Evolutionary conservation across 2,888 invertebrate species (phyloP).

Genomic region (Gymnocheta viridis): DNA sequence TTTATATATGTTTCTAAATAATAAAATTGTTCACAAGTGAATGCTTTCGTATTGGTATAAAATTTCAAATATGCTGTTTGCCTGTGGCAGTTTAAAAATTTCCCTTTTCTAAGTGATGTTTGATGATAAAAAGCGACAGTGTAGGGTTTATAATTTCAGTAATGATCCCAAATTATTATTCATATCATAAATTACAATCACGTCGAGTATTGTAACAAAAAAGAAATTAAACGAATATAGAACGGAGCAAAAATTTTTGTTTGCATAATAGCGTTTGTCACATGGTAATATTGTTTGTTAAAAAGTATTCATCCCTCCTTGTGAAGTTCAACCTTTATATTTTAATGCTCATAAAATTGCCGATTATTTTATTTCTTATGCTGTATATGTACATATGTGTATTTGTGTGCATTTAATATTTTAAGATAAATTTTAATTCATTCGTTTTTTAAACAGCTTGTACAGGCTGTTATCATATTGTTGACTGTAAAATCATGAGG

Average conservation of each 20-base stretch:
- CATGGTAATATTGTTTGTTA: background rate
- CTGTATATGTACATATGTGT: too few species aligned
- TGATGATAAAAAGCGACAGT: background rate
- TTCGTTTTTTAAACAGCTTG: too few species aligned
- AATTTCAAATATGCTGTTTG: background rate
- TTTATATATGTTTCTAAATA: background rate
- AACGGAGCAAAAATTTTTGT: background rate
- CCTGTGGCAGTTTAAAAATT: background rate
- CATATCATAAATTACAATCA: conserved; percentile 46
- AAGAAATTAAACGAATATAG: background rate
- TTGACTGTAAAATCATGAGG: too few species aligned
- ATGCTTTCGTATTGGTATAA: background rate
- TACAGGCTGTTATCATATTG: too few species aligned
- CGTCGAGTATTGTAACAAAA: background rate
- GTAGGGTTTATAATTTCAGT: background rate
- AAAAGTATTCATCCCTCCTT: too few species aligned
- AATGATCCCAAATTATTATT: conserved; percentile 30
- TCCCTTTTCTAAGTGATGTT: background rate
- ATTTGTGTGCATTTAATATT: too few species aligned
- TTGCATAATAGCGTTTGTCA: background rate
- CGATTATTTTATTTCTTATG: too few species aligned
- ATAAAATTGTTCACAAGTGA: background rate
- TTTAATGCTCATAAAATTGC: too few species aligned
- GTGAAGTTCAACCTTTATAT: too few species aligned
- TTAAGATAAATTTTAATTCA: too few species aligned